Conservation (phyloP, 2,113 vertebrate genomes). For the Dicaeum eximium region DNA sequence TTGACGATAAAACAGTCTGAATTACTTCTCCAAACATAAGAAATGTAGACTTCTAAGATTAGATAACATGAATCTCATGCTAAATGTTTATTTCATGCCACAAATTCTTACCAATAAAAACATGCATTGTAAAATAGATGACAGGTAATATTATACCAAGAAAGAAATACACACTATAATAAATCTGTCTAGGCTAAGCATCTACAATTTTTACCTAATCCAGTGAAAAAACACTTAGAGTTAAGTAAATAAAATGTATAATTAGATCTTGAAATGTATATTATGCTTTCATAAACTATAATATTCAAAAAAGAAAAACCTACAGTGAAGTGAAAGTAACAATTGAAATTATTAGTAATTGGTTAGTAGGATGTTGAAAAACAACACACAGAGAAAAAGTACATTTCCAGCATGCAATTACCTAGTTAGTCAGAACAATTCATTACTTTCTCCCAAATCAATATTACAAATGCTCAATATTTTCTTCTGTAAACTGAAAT, state of each 20-base stretch:
- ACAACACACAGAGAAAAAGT: background rate
- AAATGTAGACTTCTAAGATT: background rate
- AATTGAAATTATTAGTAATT: background rate
- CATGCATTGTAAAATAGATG: background rate
- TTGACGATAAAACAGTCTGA: background rate
- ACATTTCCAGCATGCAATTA: background rate
- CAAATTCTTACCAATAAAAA: slow-evolving; percentile 5
- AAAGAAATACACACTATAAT: background rate
- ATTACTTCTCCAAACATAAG: background rate
- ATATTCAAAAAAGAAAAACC: background rate
- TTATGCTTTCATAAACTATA: background rate
- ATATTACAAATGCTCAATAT: slow-evolving; percentile 19
- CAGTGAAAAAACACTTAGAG: background rate
- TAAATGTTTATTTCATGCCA: background rate
- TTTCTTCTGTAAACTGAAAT: slow-evolving; percentile 14
- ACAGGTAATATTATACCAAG: background rate
- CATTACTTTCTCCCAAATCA: background rate
- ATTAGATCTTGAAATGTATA: background rate
- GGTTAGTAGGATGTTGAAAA: background rate
- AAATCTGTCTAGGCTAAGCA: background rate
- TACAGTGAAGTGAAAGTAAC: background rate
- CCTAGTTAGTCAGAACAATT: background rate
- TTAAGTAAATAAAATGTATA: background rate
- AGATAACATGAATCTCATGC: background rate
- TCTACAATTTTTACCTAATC: background rate